Evolutionary conservation across 2,888 invertebrate genomes (phyloP).

Genomic region (Andrena marginata): DNA sequence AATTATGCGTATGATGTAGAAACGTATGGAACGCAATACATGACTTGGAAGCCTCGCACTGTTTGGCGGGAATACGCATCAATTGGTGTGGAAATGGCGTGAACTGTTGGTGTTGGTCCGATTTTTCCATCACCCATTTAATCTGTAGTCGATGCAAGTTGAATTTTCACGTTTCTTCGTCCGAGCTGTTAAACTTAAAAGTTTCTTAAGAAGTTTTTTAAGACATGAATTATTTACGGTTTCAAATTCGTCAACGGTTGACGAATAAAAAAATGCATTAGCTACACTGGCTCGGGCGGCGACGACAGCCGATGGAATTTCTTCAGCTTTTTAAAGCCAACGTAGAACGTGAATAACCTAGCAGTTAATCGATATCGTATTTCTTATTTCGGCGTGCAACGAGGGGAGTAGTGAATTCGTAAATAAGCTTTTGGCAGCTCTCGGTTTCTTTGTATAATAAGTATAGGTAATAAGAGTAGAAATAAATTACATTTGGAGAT

Average conservation of each 20-base stretch:
- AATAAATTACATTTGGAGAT: background rate
- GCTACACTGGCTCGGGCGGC: background rate
- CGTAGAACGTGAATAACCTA: background rate
- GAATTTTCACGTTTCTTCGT: too few relatives aligned
- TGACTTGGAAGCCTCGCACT: too few relatives aligned
- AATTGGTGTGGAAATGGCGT: too few relatives aligned
- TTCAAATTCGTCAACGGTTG: background rate
- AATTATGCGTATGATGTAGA: too few relatives aligned
- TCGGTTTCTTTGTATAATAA: background rate
- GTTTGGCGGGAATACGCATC: too few relatives aligned
- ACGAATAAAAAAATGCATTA: background rate
- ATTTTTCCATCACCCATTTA: too few relatives aligned
- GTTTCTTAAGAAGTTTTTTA: background rate
- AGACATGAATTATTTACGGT: slow-evolving; percentile 5
- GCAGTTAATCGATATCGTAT: background rate
- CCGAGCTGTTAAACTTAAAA: too few relatives aligned
- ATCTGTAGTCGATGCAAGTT: too few relatives aligned
- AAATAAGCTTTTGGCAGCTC: background rate
- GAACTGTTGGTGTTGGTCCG: too few relatives aligned
- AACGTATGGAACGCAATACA: too few relatives aligned
- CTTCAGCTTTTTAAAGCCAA: background rate
- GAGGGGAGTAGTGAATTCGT: background rate
- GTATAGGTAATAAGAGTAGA: background rate
- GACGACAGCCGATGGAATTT: background rate
- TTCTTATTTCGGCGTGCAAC: background rate